Percentiles rank a stretch among this genome's conserved stretches.
Conservation (phyloP, 2,113 vertebrate species). For the Canis aureus region DNA sequence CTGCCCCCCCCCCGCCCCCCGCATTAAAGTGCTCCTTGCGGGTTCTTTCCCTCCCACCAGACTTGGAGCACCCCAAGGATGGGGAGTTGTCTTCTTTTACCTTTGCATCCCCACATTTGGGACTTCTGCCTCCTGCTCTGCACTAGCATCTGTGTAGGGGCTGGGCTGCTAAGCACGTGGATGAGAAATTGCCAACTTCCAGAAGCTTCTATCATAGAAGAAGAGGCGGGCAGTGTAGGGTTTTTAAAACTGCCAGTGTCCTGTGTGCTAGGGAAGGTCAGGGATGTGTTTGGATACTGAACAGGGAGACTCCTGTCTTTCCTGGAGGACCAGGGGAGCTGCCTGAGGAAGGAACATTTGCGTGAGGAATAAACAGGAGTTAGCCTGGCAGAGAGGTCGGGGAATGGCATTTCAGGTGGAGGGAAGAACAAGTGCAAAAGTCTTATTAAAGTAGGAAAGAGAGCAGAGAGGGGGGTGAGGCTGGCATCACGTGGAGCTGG, state of each 20-base stretch:
- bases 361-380: not conserved
- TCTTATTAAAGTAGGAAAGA: not conserved
- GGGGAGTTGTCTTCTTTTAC: not conserved
- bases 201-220: not conserved
- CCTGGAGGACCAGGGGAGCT: not conserved
- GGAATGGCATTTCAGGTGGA: not conserved
- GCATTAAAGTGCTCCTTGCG: not conserved
- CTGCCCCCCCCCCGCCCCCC: not conserved
- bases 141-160: not conserved
- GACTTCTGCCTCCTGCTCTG: not conserved
- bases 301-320: not conserved
- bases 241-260: not conserved
- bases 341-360: not conserved
- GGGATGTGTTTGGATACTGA: not conserved
- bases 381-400: not conserved
- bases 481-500: fast-evolving
- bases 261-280: not conserved
- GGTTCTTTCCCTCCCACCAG: not conserved
- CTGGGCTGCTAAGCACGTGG: not conserved
- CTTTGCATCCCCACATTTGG: not conserved
- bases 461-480: no score
- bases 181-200: not conserved
- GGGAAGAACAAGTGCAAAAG: not conserved
- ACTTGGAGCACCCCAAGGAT: not conserved
- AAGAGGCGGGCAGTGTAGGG: not conserved